Base-by-base conservation (phyloP, 2,797 vertebrate species). In the Serranus cabrilla region DNA sequence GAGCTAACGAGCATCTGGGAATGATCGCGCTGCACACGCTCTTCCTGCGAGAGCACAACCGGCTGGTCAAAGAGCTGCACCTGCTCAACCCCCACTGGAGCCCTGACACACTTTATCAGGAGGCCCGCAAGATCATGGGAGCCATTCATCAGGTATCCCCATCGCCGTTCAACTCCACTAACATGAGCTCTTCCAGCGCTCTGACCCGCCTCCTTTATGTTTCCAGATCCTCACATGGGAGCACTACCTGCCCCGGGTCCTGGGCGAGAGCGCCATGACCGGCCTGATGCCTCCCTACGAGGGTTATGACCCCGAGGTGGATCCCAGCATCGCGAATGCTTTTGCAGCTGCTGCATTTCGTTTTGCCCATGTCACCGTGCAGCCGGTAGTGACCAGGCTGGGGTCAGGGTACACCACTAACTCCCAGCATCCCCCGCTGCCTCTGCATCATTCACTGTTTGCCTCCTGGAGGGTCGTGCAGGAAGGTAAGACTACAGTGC, bases 31-130 rank as follows among this genome's bases (percentile, higher is more conserved):
- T 96, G 45, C 94, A 95, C 84, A 95, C 94, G 0, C 64, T 96
- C 50, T 96, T 97, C 62, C 88, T 96, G 68, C 89, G 95, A 57
- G 95, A 96, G 72, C 95, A 96, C 88, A 96, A 96, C 85, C 87
- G 94, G 18, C 81, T 96, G 81, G 93, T 93, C n/a, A 71, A 73
- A 67, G 87, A 94, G 78, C 89, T 96, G 49, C 93, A 95, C 49
- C 58, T 64, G 43, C 85, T 96, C 64, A 96, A 95, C 82, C 92
- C 91, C 20, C 93, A 95, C 70, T 95, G 95, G 95, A 92, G 94
- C 74, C 93, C 95, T 0, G 91, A 96, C 47, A 94, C 90, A 1
- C 85, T 96, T 7, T 96, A 95, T 71, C 91, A 96, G 83, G 95
- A 96, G 76, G 93, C 93, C 23, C 91, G 94, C 37, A 96, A 96